Evolutionary conservation across 2,888 invertebrate species (phyloP), one percentile per base, ranked within the genome.

Genomic region (Andrena marginata): DNA sequence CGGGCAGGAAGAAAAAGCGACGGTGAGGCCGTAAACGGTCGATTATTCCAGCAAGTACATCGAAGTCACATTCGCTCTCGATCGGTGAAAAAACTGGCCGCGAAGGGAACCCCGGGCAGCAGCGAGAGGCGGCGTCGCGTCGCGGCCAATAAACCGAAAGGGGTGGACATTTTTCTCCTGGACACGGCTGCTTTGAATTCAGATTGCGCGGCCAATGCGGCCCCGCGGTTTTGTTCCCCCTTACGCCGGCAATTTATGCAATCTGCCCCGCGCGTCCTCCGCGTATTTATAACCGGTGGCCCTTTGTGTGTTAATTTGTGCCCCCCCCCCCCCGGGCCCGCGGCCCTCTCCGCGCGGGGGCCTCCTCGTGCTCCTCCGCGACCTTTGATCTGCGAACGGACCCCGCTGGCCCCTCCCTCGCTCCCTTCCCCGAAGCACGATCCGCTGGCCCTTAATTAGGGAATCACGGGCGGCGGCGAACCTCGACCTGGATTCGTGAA

Each of bases 231-330:
- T 92, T 92, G 91, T 91, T 93, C 87, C 83, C 56, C 80, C 84
- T 87, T 86, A 73, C 74, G 84, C 84, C 82, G 90, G 88, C 91
- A 91, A 93, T 93, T 93, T 93, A 93, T 93, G 92, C 93, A 92
- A 92, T 92, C 92, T 91, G 89, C 86, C 90, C 89, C 88, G 87
- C 87, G 85, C 88, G 86, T 82, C 85, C 83, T 80, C 83, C 85
- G 85, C 85, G 85, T 92, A 92, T 93, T 93, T 93, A 93, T 93
- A 93, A 91, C 91, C 90, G 85, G 85, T 88, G 87, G 85, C 87
- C 93, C 93, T 93, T 94, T 94, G 93, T 94, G 93, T 94, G 94
- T 93, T 93, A 94, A 94, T 94, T 93, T 93, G 88, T 86, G 81
- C 74, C 77, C 74, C 80, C 80, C 78, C 74, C 77, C 74, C 80